phyloP scores from a whole-genome alignment of 2,888 invertebrate species.

The Netelia inedita region DNA sequence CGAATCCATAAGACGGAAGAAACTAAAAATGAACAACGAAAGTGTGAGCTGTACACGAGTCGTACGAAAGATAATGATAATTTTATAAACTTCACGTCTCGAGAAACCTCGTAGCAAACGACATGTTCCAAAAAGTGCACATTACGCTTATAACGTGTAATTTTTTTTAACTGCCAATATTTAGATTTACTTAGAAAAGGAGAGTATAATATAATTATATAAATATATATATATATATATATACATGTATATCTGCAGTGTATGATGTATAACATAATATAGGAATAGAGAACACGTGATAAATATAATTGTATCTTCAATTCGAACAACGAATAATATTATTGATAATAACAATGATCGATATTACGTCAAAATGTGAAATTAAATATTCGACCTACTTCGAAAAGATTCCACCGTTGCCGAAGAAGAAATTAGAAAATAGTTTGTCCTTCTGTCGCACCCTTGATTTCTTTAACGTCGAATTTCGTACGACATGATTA shows the following conservation, averaged over 20 bases:
- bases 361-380: neutral
- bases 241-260: neutral
- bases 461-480: neutral
- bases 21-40: neutral
- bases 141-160: constrained; percentile 38
- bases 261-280: neutral
- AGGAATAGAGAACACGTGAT: constrained; percentile 20
- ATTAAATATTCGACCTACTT: constrained; percentile 5
- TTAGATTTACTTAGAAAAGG: constrained; percentile 28
- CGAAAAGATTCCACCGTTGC: too few relatives aligned
- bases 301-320: constrained; percentile 18
- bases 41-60: neutral
- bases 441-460: neutral
- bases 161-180: constrained; percentile 41
- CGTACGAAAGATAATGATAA: neutral
- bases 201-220: too few relatives aligned
- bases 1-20: constrained; percentile 13
- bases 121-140: constrained; percentile 39
- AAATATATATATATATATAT: neutral
- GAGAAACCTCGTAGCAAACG: constrained; percentile 15
- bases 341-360: constrained; percentile 16
- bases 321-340: constrained; percentile 5
- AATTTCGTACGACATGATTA: neutral
- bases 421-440: neutral
- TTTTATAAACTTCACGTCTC: constrained; percentile 14